Base-by-base conservation (phyloP, 2,113 vertebrate species). In the Datnioides undecimradiatus region DNA sequence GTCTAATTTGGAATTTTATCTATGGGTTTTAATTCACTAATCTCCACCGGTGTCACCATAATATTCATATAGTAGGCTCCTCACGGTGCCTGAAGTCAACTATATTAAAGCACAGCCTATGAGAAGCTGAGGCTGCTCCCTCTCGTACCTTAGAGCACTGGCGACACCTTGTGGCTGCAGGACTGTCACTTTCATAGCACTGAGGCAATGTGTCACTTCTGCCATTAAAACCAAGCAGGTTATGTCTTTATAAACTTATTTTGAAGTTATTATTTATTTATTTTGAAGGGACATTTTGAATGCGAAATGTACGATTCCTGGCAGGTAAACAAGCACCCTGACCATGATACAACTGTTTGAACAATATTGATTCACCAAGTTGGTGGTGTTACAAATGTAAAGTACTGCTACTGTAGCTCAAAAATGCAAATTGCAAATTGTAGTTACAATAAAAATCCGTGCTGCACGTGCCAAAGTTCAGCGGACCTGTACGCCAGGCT, bases 131-230 rank as follows among this genome's bases (percentile, higher is more conserved):
- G 19, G 2, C 17, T 23, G 4, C 33, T 38, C 11, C 17, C 17
- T 11, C 14, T 63, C 23, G 0, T 57, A 68, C 5, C 1, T 38
- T 36, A 17, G 64, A 74, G n/a, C 76, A 77, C 31, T 49, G 36
- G 45, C 25, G 86, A 76, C 90, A 78, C 52, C 88, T 85, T 49
- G 84, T 86, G 90, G 78, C 29, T 10, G 27, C 2, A 17, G 0
- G 34, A 5, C 1, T 10, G 0, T 57, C 58, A 19, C 8, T 38
- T 29, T 62, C 14, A 43, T 5, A 8, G 34, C 51, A 52, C 21
- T 21, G 8, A 72, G 25, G 16, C 29, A 36, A 21, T 43, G 5
- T 25, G 7, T 62, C n/a, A 12, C 0, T 16, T 34, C 21, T 49
- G 33, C 33, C 25, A 52, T 52, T 40, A 33, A 55, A 64, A 17